Percentiles rank a stretch among this genome's conserved stretches.
These are phyloP conservation scores for Lucilia cuprina DNA, from an alignment of 1,140 invertebrate genomes.

Conservation along the genomic window DNA sequence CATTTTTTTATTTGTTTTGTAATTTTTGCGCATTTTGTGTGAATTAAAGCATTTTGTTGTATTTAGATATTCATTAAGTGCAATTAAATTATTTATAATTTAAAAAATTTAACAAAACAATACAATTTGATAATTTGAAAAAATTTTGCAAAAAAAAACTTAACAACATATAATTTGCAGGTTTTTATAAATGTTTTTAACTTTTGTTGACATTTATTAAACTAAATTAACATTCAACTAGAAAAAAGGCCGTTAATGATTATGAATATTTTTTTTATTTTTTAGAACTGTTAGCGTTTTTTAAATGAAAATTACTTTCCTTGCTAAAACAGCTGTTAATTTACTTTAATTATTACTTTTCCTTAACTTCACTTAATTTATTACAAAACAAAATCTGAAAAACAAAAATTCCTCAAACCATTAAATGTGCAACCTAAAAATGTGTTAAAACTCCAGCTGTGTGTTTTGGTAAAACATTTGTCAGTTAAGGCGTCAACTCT, in stretches of 20 bases:
- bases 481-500: neutral
- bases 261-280: neutral
- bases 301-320: neutral
- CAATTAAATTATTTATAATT: conserved; percentile 11
- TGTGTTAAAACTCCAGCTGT: conserved; percentile 17
- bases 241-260: neutral
- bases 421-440: neutral
- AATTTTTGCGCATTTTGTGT: neutral
- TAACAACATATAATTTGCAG: neutral
- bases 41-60: neutral
- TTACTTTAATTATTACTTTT: neutral
- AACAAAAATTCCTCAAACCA: neutral
- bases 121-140: neutral
- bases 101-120: neutral
- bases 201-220: neutral
- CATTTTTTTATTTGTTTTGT: neutral
- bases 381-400: neutral
- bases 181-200: neutral
- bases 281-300: neutral
- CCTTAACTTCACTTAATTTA: neutral
- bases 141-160: neutral
- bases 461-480: conserved; percentile 17
- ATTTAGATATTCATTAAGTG: conserved; percentile 18
- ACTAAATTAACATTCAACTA: neutral
- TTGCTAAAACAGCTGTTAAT: neutral